Evolutionary conservation across 1,140 invertebrate genomes (phyloP).

Genomic region (Drosophila kurseongensis): DNA sequence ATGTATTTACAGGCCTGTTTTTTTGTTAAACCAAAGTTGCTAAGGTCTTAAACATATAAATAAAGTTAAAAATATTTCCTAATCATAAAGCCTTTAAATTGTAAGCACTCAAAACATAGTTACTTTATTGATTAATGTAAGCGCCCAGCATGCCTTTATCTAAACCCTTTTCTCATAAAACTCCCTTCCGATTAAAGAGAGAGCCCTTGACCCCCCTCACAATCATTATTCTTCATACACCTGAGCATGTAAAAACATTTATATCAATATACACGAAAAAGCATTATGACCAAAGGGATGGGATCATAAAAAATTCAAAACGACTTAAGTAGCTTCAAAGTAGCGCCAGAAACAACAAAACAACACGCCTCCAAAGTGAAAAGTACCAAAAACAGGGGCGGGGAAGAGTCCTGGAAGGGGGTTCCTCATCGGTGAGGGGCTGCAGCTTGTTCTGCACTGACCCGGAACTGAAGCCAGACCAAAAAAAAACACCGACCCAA

Average conservation of each 20-base stretch:
- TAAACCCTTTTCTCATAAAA: constrained; percentile 3
- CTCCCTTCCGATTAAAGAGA: not conserved
- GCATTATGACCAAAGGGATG: constrained; percentile 63
- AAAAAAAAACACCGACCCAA: constrained; percentile 24
- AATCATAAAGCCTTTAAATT: not conserved
- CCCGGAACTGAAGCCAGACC: constrained; percentile 17
- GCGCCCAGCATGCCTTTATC: not conserved
- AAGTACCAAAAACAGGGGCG: constrained; percentile 58
- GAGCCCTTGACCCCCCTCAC: not conserved
- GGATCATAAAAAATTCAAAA: constrained; percentile 80
- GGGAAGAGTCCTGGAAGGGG: not conserved
- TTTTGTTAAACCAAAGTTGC: too few relatives aligned
- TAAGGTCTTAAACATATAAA: too few relatives aligned
- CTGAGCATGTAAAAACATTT: constrained; percentile 57
- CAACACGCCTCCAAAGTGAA: constrained; percentile 45
- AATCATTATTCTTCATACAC: constrained; percentile 20
- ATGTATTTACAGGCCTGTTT: too few relatives aligned
- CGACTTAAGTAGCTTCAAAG: constrained; percentile 77
- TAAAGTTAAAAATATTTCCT: too few relatives aligned
- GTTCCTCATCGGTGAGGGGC: not conserved
- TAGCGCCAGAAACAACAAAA: constrained; percentile 44
- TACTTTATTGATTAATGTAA: constrained; percentile 16
- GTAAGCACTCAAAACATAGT: not conserved
- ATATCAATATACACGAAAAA: constrained; percentile 70
- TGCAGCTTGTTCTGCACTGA: constrained; percentile 48